Base-by-base conservation (phyloP, 2,113 vertebrate species). In the Protomyctophum bolini region DNA sequence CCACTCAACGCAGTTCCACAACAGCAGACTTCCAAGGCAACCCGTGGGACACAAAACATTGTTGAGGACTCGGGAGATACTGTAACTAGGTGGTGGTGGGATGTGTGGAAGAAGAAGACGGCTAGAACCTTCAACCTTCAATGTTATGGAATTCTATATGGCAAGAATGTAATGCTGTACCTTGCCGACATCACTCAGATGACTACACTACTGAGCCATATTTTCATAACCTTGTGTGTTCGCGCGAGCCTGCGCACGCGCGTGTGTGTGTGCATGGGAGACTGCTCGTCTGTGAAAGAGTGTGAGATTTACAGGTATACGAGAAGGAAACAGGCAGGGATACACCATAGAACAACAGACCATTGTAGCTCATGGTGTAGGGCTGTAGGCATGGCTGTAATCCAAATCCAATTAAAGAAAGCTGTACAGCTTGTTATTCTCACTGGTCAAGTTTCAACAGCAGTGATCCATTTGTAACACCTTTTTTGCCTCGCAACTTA, bases 171-270 rank as follows among this genome's bases (percentile, higher is more conserved):
- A 49, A 28, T 5, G 9, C 59, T 15, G 50, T 8, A 55, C 47
- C 71, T 33, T 65, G 45, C 60, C 61, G 46, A 78, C 63, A 70
- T 8, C 52, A 60, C 69, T 11, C 55, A 28, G 58, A 10, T 3
- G 33, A 62, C 21, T 21, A 21, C 59, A 57, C 61, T 56, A 58
- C 59, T 46, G 58, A 66, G 67, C 52, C 15, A 70, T 60, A 56
- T 21, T n/a, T 15, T 63, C 8, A 48, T 55, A 55, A 33, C 58
- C 66, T 66, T 83, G 77, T 86, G 58, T 5, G 67, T 41, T 41
- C n/a, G 33, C 33, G 33, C 5, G 21, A 21, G 21, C 21, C 21
- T 21, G 21, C 2, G 21, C 2, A 2, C 2, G 21, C 2, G 21
- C 2, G 21, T 21, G 21, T 21, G 1, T 21, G 21, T 21, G 21